Base-by-base conservation (phyloP, 1,140 invertebrate genomes). In the Amphibalanus amphitrite region DNA sequence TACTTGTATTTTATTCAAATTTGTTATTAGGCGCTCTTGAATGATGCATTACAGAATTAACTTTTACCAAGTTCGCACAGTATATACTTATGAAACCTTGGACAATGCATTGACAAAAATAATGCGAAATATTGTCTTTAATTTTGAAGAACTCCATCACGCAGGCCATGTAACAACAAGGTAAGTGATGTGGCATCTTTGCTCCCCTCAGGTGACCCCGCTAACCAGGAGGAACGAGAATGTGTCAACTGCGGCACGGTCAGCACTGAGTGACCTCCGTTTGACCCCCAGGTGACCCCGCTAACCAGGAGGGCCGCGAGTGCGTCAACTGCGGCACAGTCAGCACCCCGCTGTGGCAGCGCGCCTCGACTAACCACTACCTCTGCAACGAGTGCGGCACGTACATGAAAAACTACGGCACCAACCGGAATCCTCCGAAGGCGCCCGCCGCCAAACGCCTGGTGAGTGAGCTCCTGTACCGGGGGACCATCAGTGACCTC, bases 291-390 rank as follows among this genome's bases (percentile, higher is more conserved):
- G 72, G 68, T 29, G 72, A 73, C 65, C 72, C 72, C 8, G 72
- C 71, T 20, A 40, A 30, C 64, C 29, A 69, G 69, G 91, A 92
- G 84, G 90, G 90, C 77, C 86, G 91, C 77, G 92, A 97, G 84
- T 98, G 95, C 82, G 93, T 96, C 77, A 97, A 97, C 86, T 97
- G 95, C 84, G 94, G 94, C 76, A 93, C 93, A 75, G 90, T 93
- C 78, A 89, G 88, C 77, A 97, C 95, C 73, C 95, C 95, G 73
- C 84, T 98, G 73, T 98, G 95, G 95, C 88, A 95, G 76, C 85
- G 95, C 77, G 95, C 97, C 84, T 90, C 92, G 78, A 95, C 93
- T 75, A 95, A 95, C 73, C 93, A 97, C 84, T 97, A 97, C 85
- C 87, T 98, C 77, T 98, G 95, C 87, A 97, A 97, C 85, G 95